These are phyloP conservation scores for Dicaeum eximium DNA, from an alignment of 2,113 vertebrate species.

Conservation along the genomic window DNA sequence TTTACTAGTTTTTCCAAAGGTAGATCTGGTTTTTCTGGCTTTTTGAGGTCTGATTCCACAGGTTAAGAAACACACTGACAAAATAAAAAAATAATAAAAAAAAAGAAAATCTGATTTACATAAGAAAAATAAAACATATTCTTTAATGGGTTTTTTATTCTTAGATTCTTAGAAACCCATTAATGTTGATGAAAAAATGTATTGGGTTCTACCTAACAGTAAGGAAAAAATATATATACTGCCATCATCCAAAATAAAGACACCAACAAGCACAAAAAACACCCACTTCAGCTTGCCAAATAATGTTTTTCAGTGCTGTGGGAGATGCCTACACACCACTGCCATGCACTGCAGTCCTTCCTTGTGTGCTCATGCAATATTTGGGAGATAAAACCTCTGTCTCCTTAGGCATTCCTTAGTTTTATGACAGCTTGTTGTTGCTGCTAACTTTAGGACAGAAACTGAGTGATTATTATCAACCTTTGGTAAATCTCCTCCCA, in stretches of 20 bases:
- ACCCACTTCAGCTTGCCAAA: not conserved
- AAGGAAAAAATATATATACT: rapidly evolving
- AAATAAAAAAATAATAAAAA: not conserved
- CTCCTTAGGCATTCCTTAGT: not conserved
- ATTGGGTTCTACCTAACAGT: not conserved
- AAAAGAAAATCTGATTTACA: not conserved
- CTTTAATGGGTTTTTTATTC: not conserved
- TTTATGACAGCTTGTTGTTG: not conserved
- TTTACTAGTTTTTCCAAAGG: not conserved
- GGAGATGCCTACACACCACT: not conserved
- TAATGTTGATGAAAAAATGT: not conserved
- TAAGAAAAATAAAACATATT: not conserved
- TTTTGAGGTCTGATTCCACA: not conserved
- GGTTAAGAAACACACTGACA: not conserved
- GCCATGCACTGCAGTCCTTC: not conserved
- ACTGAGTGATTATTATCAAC: not conserved
- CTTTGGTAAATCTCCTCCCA: not conserved
- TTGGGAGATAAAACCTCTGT: not conserved
- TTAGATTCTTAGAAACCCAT: not conserved
- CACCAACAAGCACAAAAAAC: rapidly evolving
- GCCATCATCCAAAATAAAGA: not conserved
- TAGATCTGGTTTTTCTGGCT: not conserved
- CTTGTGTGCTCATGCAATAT: not conserved
- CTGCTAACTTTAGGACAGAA: not conserved
- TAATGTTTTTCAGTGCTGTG: not conserved